Conservation (phyloP, 2,888 invertebrate genomes). For the Synanthedon vespiformis region DNA sequence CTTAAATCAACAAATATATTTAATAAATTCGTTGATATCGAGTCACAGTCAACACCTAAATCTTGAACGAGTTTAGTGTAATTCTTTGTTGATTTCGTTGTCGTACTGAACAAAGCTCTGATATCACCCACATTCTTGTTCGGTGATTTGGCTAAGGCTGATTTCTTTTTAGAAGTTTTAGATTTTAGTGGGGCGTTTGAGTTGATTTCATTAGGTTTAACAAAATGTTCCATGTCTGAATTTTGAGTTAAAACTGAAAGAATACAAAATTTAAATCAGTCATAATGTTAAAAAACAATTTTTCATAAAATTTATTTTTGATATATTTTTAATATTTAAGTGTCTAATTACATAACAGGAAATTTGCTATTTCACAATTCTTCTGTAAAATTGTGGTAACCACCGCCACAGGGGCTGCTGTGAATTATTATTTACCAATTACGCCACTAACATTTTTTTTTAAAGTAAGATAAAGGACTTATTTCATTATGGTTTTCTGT, state of each 20-base stretch:
- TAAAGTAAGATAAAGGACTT: too few relatives aligned
- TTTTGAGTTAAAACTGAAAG: slow-evolving; percentile 37
- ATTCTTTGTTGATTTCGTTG: slow-evolving; percentile 55
- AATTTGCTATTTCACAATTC: too few relatives aligned
- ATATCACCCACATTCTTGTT: slow-evolving; percentile 65
- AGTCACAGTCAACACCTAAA: slow-evolving; percentile 40
- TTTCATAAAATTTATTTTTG: too few relatives aligned
- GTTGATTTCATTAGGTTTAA: slow-evolving; percentile 17
- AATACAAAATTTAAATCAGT: slow-evolving; percentile 1
- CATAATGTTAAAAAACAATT: neutral
- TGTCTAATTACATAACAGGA: too few relatives aligned
- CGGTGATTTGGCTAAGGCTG: slow-evolving; percentile 28
- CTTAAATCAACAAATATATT: slow-evolving; percentile 60
- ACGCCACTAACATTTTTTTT: too few relatives aligned
- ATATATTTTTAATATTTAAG: too few relatives aligned
- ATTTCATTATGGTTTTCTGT: too few relatives aligned
- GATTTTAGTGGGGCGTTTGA: slow-evolving; percentile 14
- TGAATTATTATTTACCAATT: too few relatives aligned
- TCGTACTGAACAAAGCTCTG: slow-evolving; percentile 63
- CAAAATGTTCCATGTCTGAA: slow-evolving; percentile 18
- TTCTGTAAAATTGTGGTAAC: too few relatives aligned
- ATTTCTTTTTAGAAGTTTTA: slow-evolving; percentile 38
- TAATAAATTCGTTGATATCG: slow-evolving; percentile 39
- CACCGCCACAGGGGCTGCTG: too few relatives aligned
- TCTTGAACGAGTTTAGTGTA: slow-evolving; percentile 55